Conservation (phyloP, 2,113 vertebrate genomes). For the Rynchops niger region DNA sequence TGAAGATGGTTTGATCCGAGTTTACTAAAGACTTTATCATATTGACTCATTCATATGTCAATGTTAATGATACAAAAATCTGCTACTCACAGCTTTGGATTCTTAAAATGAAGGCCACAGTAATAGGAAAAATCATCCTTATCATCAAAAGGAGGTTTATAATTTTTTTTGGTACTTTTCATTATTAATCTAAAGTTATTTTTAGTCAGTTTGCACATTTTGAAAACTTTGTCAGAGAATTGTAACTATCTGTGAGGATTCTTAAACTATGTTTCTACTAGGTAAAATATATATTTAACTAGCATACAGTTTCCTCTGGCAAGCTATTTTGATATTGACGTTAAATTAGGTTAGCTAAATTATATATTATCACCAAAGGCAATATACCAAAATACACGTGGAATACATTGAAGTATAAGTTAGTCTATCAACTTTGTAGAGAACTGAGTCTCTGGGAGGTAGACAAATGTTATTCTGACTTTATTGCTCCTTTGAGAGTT, state of each 20-base stretch:
- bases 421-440: neutral
- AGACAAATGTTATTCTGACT: neutral
- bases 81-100: neutral
- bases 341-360: neutral
- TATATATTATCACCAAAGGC: neutral
- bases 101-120: neutral
- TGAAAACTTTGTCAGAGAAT: neutral
- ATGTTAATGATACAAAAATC: neutral
- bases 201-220: neutral
- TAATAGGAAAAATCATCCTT: neutral
- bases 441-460: neutral
- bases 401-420: neutral
- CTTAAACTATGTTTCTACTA: neutral
- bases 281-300: neutral
- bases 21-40: neutral
- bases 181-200: neutral
- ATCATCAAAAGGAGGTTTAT: neutral
- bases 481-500: neutral
- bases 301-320: neutral
- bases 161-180: rapidly evolving
- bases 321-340: neutral
- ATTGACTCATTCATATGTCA: neutral
- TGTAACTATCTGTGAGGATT: neutral
- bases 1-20: neutral
- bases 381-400: neutral